phyloP scores from a whole-genome alignment of 2,797 vertebrate genomes.

The Heteromormyrus szaboi region DNA sequence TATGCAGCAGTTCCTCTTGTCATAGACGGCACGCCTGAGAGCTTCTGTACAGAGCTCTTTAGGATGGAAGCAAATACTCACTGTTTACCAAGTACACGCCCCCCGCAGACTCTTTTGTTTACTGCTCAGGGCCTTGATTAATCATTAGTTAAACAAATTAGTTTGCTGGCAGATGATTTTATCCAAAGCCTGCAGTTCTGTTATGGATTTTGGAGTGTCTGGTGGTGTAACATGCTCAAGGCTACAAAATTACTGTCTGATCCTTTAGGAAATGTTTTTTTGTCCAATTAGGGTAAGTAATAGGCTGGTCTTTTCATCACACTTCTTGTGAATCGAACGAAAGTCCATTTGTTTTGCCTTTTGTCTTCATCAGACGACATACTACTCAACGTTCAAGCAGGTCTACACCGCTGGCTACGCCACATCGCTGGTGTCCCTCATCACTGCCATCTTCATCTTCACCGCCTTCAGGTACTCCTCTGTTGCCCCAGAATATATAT shows the following conservation, averaged over 20 bases:
- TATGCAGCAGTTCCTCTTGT: neutral
- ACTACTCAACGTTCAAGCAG: slow-evolving; percentile 70
- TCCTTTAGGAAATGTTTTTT: neutral
- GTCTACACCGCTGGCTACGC: slow-evolving; percentile 71
- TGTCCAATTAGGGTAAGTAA: neutral
- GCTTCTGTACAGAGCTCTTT: neutral
- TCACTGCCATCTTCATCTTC: slow-evolving; percentile 65
- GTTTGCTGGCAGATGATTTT: neutral
- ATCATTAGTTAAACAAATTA: neutral
- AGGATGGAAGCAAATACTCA: neutral
- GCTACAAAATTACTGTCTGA: neutral
- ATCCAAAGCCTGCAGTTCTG: neutral
- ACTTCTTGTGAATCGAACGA: neutral
- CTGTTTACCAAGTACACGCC: neutral
- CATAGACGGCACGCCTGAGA: neutral
- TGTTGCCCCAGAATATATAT: too few relatives aligned
- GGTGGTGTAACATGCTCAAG: neutral
- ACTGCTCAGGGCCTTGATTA: neutral
- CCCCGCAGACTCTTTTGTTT: neutral
- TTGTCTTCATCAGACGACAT: slow-evolving; percentile 58
- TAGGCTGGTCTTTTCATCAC: neutral
- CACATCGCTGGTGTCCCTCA: slow-evolving; percentile 66
- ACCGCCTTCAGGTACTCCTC: slow-evolving; percentile 55
- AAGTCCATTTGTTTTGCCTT: neutral
- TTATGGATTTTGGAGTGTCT: neutral